Evolutionary conservation across 2,797 vertebrate genomes (phyloP).

Genomic region (Rhyacichthys aspro): DNA sequence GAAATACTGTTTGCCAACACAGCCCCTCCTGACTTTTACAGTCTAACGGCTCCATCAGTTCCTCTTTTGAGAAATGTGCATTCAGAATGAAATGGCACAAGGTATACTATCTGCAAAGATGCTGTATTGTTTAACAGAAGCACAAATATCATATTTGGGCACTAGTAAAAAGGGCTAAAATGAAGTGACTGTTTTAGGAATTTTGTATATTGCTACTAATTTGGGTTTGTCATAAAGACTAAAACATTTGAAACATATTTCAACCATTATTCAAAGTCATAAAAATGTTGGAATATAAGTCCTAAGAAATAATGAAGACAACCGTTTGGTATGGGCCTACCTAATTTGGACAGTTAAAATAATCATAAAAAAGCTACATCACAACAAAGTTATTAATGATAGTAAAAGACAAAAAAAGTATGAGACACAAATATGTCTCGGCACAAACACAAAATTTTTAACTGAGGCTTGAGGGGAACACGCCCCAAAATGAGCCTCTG

Average conservation of each 20-base stretch:
- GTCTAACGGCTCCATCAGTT: constrained; percentile 65
- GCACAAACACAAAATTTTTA: constrained; percentile 14
- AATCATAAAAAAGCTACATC: neutral
- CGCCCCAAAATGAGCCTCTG: constrained; percentile 18
- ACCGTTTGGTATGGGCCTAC: no score
- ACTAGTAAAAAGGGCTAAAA: constrained; percentile 6
- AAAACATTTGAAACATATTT: no score
- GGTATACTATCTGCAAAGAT: constrained; percentile 22
- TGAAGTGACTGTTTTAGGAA: constrained; percentile 4
- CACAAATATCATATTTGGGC: constrained; percentile 8
- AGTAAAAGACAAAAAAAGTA: constrained; percentile 16
- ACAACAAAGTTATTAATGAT: constrained; percentile 14
- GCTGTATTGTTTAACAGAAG: constrained; percentile 41
- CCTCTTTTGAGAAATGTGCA: constrained; percentile 62
- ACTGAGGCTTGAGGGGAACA: constrained; percentile 19
- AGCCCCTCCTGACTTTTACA: constrained; percentile 57
- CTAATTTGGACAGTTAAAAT: no score
- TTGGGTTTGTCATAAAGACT: neutral
- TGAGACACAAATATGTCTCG: constrained; percentile 22
- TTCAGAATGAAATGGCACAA: neutral
- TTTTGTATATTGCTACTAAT: constrained; percentile 4
- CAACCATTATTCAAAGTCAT: no score
- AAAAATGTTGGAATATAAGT: no score
- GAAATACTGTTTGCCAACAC: constrained; percentile 45
- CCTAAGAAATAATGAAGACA: no score